These are phyloP conservation scores for Antheraea pernyi DNA, from an alignment of 1,140 invertebrate species.

Conservation along the genomic window DNA sequence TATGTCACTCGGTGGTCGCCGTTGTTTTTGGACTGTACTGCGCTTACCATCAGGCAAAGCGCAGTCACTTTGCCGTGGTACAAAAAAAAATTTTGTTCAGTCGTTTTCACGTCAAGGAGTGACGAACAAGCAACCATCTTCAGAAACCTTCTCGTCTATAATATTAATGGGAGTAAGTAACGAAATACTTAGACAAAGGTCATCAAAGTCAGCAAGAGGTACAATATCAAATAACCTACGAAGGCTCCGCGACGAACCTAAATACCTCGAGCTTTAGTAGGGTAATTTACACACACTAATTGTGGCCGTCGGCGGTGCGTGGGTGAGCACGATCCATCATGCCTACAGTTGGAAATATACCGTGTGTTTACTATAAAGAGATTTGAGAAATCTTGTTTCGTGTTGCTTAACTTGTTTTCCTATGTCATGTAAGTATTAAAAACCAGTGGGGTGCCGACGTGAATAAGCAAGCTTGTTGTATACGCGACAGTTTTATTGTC, in stretches of 20 bases:
- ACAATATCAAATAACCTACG: background rate
- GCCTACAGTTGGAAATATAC: background rate
- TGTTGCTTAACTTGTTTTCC: background rate
- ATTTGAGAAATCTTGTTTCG: background rate
- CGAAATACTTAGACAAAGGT: background rate
- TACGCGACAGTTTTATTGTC: background rate
- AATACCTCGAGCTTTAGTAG: slow-evolving; percentile 29
- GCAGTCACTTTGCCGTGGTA: too few species aligned
- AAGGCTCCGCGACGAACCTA: slow-evolving; percentile 14
- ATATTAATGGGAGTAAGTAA: background rate
- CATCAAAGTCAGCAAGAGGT: background rate
- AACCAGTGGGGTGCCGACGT: background rate
- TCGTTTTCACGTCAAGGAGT: too few species aligned
- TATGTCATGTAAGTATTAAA: background rate
- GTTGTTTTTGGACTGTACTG: too few species aligned
- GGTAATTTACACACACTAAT: slow-evolving; percentile 42
- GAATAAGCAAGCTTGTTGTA: background rate
- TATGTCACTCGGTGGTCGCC: too few species aligned
- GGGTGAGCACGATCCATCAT: slow-evolving; percentile 14
- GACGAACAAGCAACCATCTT: too few species aligned
- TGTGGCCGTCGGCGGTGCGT: slow-evolving; percentile 7
- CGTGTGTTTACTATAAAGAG: background rate
- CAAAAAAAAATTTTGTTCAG: too few species aligned
- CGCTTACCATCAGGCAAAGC: too few species aligned
- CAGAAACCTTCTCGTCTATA: too few species aligned